Evolutionary conservation across 2,888 invertebrate genomes (phyloP), one percentile per base, ranked within the genome.

Genomic region (Fragum fragum): DNA sequence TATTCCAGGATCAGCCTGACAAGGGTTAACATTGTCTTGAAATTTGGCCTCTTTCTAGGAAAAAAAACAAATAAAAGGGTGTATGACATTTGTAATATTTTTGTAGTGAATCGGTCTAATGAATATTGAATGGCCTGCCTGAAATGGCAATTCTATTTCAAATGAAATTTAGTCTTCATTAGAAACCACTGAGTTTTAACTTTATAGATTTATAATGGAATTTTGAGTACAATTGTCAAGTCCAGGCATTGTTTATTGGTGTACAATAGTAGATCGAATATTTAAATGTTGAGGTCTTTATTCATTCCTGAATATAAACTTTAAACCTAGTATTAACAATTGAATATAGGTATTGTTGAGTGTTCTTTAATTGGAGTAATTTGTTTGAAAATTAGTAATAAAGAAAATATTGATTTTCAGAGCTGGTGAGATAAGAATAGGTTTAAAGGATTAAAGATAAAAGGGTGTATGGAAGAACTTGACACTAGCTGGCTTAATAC

Each of bases 381-480:
- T 66, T 66, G 66, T 66, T 42, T 23, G 66, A 66, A 66, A 42
- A 66, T 42, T 42, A 66, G 36, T 66, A 39, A 66, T 66, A 66
- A 66, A 66, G 66, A 66, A 66, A 66, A 66, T 66, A 66, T 66
- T 66, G 66, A 66, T 66, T 66, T 66, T 66, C 11, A 11, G 42
- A 66, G 66, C 66, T 42, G 42, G 66, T 42, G 36, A 39, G 42
- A 39, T 66, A 66, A 66, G 66, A 66, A 66, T 42, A 26, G 66
- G 39, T 42, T 66, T 66, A 66, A 66, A 42, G 36, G 66, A 66
- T 66, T 66, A 42, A 66, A 32, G 61, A 61, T 61, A 61, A 61
- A 61, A 61, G 61, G 36, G 32, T 28, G 61, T 28, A 61, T 18
- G 57, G 26, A 57, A 26, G 57, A 57, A 57, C 57, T 23, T 57